A percentile compares a stretch with the other conserved stretches of the same genome.
Conservation (phyloP, 2,113 vertebrate species). For the Paramormyrops kingsleyae region DNA sequence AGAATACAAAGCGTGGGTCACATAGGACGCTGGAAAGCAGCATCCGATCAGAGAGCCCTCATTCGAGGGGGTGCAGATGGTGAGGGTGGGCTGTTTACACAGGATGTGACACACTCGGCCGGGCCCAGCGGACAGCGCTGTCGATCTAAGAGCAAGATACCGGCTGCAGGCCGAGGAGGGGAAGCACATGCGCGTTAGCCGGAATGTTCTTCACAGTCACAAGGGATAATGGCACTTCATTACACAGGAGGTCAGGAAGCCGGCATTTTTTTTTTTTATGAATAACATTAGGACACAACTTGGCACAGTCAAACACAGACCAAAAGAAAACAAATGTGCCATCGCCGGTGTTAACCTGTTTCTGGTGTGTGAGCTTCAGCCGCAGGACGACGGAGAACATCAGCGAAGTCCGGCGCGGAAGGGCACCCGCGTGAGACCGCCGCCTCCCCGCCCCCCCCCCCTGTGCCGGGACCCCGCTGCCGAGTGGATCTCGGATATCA, state of each 20-base stretch:
- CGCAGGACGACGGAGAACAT: neutral
- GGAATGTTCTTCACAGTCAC: neutral
- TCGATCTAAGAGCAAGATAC: neutral
- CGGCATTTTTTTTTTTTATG: neutral
- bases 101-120: neutral
- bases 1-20: neutral
- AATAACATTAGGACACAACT: neutral
- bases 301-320: neutral
- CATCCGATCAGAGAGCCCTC: neutral
- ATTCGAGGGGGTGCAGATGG: neutral
- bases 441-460: neutral
- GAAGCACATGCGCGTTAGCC: neutral
- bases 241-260: neutral
- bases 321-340: neutral
- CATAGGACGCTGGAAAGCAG: neutral
- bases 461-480: neutral
- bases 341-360: neutral
- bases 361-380: neutral
- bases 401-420: neutral
- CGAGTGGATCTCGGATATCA: neutral
- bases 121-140: neutral
- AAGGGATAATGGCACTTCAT: neutral
- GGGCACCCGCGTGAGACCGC: neutral
- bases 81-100: neutral
- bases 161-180: neutral